Percentiles rank a stretch among this genome's conserved stretches.
phyloP scores from a whole-genome alignment of 2,888 invertebrate genomes.

The Gastrophysa polygoni region DNA sequence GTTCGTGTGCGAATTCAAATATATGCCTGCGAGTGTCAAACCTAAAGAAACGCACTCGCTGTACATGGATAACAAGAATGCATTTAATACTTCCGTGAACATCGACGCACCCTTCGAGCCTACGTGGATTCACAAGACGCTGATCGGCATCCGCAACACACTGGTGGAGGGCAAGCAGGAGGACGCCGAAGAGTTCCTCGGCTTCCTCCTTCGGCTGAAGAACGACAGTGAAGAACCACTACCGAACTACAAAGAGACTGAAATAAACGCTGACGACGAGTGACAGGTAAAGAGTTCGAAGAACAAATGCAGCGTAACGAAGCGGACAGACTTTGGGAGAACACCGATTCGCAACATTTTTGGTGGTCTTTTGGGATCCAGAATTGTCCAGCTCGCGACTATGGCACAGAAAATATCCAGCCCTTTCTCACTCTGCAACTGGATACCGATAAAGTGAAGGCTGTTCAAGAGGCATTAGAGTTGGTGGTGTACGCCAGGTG shows the following conservation, averaged over 20 bases:
- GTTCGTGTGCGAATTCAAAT: conserved; percentile 79
- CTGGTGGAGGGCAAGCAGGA: conserved; percentile 91
- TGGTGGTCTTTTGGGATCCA: conserved; percentile 87
- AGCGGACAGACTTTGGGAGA: conserved; percentile 79
- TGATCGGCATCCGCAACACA: conserved; percentile 76
- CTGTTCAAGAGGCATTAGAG: conserved; percentile 87
- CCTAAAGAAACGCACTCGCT: conserved; percentile 56
- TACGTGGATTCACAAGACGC: conserved; percentile 80
- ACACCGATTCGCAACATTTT: conserved; percentile 94
- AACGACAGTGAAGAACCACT: conserved; percentile 43
- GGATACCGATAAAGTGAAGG: conserved; percentile 89
- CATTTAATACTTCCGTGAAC: conserved; percentile 59
- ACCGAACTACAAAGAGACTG: conserved; percentile 47
- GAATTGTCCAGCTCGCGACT: conserved; percentile 77
- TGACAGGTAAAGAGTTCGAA: conserved; percentile 86
- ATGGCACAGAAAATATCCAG: conserved; percentile 89
- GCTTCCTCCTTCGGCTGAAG: conserved; percentile 73
- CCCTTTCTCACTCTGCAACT: conserved; percentile 95
- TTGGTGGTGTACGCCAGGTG: conserved; percentile 85
- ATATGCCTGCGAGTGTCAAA: conserved; percentile 64
- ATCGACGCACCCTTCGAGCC: conserved; percentile 89
- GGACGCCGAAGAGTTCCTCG: conserved; percentile 96
- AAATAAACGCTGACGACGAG: conserved; percentile 63
- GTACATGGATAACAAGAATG: conserved; percentile 50
- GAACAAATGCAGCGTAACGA: conserved; percentile 86